phyloP scores from a whole-genome alignment of 1,140 invertebrate species.

The Apis cerana region DNA sequence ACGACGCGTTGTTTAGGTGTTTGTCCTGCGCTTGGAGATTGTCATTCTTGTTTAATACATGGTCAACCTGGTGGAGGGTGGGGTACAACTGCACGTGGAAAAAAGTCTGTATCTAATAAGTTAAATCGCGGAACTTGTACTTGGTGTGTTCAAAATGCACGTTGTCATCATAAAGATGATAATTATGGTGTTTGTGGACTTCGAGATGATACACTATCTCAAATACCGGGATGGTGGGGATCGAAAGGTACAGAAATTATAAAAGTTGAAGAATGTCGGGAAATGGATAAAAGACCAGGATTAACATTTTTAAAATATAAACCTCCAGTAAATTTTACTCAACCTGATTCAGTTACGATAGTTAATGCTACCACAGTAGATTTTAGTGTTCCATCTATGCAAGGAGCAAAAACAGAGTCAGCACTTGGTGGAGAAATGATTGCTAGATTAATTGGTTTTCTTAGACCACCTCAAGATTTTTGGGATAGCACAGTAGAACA shows the following conservation, averaged over 20 bases:
- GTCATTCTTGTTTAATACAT: constrained; percentile 93
- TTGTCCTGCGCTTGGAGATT: constrained; percentile 92
- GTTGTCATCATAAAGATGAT: constrained; percentile 93
- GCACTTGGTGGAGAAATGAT: constrained; percentile 87
- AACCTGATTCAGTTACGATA: constrained; percentile 92
- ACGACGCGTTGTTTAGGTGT: constrained; percentile 93
- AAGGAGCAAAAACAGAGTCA: constrained; percentile 84
- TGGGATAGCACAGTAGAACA: constrained; percentile 87
- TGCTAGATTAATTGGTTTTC: constrained; percentile 89
- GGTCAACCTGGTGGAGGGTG: constrained; percentile 81
- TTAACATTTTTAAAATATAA: constrained; percentile 94
- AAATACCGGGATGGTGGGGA: constrained; percentile 94
- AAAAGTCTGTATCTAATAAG: constrained; percentile 87
- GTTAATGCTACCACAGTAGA: constrained; percentile 92
- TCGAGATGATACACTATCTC: constrained; percentile 88
- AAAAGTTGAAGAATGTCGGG: constrained; percentile 88
- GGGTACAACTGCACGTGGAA: constrained; percentile 77
- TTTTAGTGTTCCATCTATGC: constrained; percentile 85
- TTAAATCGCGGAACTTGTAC: constrained; percentile 90
- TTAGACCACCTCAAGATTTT: constrained; percentile 86
- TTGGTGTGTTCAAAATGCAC: constrained; percentile 96
- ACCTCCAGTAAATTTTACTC: constrained; percentile 91
- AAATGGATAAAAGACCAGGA: constrained; percentile 91
- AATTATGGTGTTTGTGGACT: constrained; percentile 90
- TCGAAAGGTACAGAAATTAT: constrained; percentile 90